Evolutionary conservation across 2,113 vertebrate species (phyloP), one percentile per base, ranked within the genome.

Genomic region (Montifringilla adamsi): DNA sequence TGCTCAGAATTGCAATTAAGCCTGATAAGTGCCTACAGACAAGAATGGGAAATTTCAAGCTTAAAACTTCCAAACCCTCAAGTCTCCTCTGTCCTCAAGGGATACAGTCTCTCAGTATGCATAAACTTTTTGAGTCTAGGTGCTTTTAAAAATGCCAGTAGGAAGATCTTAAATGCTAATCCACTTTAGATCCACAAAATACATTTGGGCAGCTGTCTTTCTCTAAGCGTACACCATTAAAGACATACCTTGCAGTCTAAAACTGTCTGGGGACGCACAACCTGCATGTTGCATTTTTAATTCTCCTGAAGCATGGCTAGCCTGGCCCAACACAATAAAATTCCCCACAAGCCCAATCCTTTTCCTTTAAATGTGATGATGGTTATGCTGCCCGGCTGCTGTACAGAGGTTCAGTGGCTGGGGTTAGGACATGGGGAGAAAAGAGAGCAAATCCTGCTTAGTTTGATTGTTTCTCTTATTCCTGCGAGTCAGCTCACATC

Each of bases 1-100:
- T 94, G 83, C 49, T 79, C 60, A 58, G 95, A 94, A 94, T 90
- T 81, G n/a, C 83, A 96, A 84, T 90, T 90, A 88, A 92, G 56
- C 20, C 17, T 73, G n/a, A 10, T 46, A 89, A 92, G 43, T 64
- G 66, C 26, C 47, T 80, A 10, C 23, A 88, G 79, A 83, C 8
- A 83, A 66, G 50, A 90, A 90, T 2, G 11, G n/a, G 35, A 47
- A 77, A 70, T 90, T 90, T 89, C 82, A 90, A 94, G 27, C 64
- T 87, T 68, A 43, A 90, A 95, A 92, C 21, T 94, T 92, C 79
- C 73, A 82, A 60, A 89, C 9, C 62, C 19, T 66, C 44, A 46
- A 43, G 77, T 79, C 37, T 79, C 12, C 31, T 73, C 49, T 89
- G 37, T 67, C 68, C 79, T 92, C 37, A 43, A 47, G 80, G 83